Conservation (phyloP, 2,888 invertebrate species). For the Molorchus minor region DNA sequence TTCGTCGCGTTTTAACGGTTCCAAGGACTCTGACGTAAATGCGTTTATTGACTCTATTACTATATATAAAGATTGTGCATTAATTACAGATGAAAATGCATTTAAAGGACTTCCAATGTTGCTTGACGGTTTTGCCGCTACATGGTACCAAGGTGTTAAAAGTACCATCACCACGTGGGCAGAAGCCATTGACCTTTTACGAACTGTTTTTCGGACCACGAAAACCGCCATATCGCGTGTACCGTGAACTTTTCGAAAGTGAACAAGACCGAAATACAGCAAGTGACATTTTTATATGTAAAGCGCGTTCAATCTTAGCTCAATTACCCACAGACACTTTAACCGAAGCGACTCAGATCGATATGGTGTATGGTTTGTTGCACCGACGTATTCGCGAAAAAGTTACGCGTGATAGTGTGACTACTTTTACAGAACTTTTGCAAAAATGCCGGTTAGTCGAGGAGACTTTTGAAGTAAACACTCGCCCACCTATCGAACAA, state of each 20-base stretch:
- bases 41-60: conserved; percentile 11
- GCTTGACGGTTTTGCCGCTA: conserved; percentile 23
- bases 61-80: conserved; percentile 20
- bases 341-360: conserved; percentile 9
- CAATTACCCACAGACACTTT: conserved; percentile 17
- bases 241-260: conserved; percentile 11
- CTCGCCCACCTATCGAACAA: not conserved
- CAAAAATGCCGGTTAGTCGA: not conserved
- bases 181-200: conserved; percentile 11
- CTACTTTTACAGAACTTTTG: conserved; percentile 18
- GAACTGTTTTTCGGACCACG: conserved; percentile 25
- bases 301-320: conserved; percentile 10
- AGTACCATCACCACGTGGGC: conserved; percentile 15
- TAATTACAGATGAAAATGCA: conserved; percentile 30
- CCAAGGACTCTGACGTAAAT: conserved; percentile 17
- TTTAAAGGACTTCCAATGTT: conserved; percentile 31
- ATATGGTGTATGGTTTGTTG: conserved; percentile 24
- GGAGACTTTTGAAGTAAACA: not conserved
- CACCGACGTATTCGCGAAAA: conserved; percentile 12
- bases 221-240: conserved; percentile 21
- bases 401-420: too few relatives aligned
- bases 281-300: conserved; percentile 20
- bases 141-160: conserved; percentile 32
- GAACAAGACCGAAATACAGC: conserved; percentile 13
- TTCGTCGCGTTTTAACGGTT: too few relatives aligned